phyloP scores from a whole-genome alignment of 1,140 invertebrate genomes.

The Calycopis cecrops region DNA sequence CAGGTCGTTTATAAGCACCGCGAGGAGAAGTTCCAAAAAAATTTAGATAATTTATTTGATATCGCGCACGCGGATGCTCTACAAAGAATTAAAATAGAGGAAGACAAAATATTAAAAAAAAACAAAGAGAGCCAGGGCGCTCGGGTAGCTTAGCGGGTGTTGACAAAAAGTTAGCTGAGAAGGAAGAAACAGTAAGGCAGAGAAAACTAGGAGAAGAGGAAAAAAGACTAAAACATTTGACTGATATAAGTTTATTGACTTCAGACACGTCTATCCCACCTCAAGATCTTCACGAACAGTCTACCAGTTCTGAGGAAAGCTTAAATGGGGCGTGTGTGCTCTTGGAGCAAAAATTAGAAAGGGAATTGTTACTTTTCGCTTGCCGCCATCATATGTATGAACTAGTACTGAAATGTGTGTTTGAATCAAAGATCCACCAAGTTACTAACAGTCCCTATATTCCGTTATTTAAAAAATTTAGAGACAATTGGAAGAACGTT shows the following conservation, averaged over 20 bases:
- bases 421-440: neutral
- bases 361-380: neutral
- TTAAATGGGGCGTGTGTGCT: neutral
- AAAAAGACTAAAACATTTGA: neutral
- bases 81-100: conserved; percentile 23
- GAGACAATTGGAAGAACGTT: conserved; percentile 35
- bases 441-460: conserved; percentile 1
- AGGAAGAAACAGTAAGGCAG: conserved; percentile 37
- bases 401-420: neutral
- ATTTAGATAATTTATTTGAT: no score
- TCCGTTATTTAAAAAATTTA: conserved; percentile 16
- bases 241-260: no score
- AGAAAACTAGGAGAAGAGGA: conserved; percentile 1
- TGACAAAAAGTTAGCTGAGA: conserved; percentile 34
- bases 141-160: conserved; percentile 29
- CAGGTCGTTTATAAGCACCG: no score
- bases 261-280: no score
- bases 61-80: no score
- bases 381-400: neutral
- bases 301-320: no score
- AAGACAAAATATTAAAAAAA: conserved; percentile 37
- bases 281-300: no score
- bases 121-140: conserved; percentile 31
- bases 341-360: neutral
- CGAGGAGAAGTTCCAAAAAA: no score